Percentiles rank a stretch among this genome's conserved stretches.
Evolutionary conservation across 2,888 invertebrate species (phyloP).

Genomic region (Plagodis pulveraria): DNA sequence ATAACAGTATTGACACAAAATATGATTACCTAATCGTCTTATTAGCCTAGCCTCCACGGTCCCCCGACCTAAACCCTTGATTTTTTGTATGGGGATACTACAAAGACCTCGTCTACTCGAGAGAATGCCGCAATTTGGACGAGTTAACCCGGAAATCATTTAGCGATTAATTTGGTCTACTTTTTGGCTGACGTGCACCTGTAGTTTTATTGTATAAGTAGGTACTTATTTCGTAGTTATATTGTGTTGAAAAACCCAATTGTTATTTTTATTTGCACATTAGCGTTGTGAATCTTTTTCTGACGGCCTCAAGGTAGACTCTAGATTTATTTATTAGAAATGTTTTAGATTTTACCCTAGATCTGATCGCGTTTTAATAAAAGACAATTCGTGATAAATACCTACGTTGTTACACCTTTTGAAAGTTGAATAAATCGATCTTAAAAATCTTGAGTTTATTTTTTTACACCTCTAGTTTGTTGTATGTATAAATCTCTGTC

Average conservation of each 20-base stretch:
- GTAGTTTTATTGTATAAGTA: background rate
- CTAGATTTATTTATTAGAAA: conserved; percentile 29
- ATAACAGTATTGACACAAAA: too few relatives aligned
- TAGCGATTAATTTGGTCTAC: conserved; percentile 19
- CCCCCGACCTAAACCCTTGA: too few relatives aligned
- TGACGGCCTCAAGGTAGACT: conserved; percentile 32
- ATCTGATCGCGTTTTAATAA: conserved; percentile 71
- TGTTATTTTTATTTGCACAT: conserved; percentile 15
- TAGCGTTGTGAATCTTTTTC: conserved; percentile 11
- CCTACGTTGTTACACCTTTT: conserved; percentile 73
- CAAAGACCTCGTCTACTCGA: too few relatives aligned
- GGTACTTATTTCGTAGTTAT: conserved; percentile 5
- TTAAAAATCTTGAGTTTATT: conserved; percentile 18
- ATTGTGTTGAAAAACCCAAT: conserved; percentile 9
- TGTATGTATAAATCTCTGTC: too few relatives aligned
- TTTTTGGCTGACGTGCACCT: conserved; percentile 16
- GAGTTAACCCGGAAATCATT: too few relatives aligned
- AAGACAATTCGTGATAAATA: conserved; percentile 81
- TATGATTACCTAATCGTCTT: too few relatives aligned
- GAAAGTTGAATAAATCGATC: conserved; percentile 71
- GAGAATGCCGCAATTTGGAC: too few relatives aligned
- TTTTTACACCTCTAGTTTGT: background rate
- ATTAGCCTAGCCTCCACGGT: too few relatives aligned
- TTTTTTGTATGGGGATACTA: too few relatives aligned
- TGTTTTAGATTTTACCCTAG: conserved; percentile 57